phyloP scores from a whole-genome alignment of 2,888 invertebrate genomes.

The Apomyelois bistriatella region DNA sequence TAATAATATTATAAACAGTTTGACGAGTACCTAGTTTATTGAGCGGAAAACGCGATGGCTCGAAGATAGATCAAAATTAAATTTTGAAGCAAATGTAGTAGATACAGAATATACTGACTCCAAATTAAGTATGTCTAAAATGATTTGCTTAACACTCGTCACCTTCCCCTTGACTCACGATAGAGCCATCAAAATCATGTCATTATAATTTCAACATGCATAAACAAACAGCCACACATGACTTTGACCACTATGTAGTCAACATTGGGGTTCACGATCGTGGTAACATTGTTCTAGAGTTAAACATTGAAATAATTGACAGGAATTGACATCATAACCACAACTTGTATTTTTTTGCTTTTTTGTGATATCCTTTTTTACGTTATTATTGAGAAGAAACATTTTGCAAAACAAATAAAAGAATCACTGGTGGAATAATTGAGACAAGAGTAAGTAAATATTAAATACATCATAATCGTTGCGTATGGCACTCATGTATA shows the following conservation, averaged over 20 bases:
- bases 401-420: too few species aligned
- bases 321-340: not conserved
- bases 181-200: slow-evolving; percentile 5
- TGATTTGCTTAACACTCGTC: slow-evolving; percentile 1
- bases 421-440: too few species aligned
- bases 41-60: too few species aligned
- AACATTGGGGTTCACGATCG: not conserved
- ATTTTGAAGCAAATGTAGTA: not conserved
- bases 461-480: too few species aligned
- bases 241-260: slow-evolving; percentile 1
- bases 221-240: slow-evolving; percentile 5
- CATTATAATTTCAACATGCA: slow-evolving; percentile 12
- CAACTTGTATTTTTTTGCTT: too few species aligned
- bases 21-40: too few species aligned
- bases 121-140: not conserved
- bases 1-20: too few species aligned
- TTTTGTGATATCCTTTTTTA: too few species aligned
- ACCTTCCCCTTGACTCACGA: slow-evolving; percentile 3
- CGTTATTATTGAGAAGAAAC: too few species aligned
- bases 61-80: not conserved
- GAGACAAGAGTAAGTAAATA: too few species aligned
- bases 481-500: too few species aligned
- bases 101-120: not conserved
- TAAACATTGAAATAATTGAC: not conserved
- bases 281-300: slow-evolving; percentile 10